Evolutionary conservation across 2,113 vertebrate species (phyloP).

Genomic region (Columba janthina): DNA sequence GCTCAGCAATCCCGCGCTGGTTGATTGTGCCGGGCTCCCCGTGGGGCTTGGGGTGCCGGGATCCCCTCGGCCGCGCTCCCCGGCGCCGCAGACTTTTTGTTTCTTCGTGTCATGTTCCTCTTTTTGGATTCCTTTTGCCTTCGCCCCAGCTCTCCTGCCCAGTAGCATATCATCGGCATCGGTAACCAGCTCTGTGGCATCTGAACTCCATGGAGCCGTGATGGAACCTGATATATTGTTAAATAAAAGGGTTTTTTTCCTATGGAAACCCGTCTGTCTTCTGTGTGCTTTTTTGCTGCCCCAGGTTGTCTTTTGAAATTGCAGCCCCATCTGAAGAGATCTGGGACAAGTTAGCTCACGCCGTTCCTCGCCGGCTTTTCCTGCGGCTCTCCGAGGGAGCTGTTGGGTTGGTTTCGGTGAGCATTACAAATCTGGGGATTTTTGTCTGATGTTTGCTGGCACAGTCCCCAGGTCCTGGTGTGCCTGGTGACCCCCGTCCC

Average conservation of each 20-base stretch:
- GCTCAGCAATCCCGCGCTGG: background rate
- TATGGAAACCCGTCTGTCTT: conserved; percentile 79
- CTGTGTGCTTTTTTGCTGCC: conserved; percentile 37
- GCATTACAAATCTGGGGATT: background rate
- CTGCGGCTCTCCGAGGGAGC: background rate
- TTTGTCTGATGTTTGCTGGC: background rate
- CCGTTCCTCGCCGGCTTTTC: fast-evolving
- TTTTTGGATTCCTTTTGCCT: conserved; percentile 68
- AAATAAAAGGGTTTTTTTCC: conserved; percentile 89
- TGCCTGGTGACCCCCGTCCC: background rate
- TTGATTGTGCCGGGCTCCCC: background rate
- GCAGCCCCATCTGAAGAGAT: background rate
- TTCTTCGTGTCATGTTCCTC: conserved; percentile 77
- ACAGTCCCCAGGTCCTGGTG: no score
- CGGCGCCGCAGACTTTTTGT: conserved; percentile 68
- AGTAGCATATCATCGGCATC: conserved; percentile 78
- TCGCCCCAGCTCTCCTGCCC: conserved; percentile 77
- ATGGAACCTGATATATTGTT: conserved; percentile 92
- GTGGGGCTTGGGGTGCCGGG: background rate
- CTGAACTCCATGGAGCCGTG: conserved; percentile 81
- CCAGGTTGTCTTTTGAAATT: background rate
- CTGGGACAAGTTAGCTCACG: background rate
- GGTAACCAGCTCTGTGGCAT: conserved; percentile 80
- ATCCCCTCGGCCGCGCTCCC: background rate
- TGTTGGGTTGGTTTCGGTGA: background rate